phyloP scores from a whole-genome alignment of 2,888 invertebrate species.

The Asteroscopus sphinx region DNA sequence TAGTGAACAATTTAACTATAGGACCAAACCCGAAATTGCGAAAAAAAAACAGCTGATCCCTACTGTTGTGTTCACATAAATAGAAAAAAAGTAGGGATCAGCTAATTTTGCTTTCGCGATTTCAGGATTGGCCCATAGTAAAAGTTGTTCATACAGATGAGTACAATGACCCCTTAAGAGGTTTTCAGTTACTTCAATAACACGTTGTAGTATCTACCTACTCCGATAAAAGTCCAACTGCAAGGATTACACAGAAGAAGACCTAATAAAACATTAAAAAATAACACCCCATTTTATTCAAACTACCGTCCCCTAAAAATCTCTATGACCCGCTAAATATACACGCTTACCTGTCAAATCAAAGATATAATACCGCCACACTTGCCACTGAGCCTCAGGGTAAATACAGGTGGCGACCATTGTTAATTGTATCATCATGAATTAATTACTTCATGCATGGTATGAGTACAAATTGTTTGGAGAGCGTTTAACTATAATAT shows the following conservation, averaged over 20 bases:
- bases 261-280: constrained; percentile 34
- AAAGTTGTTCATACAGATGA: too few species aligned
- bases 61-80: too few species aligned
- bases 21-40: too few species aligned
- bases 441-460: constrained; percentile 9
- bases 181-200: too few species aligned
- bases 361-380: constrained; percentile 54
- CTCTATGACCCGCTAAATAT: constrained; percentile 24
- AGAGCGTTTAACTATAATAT: constrained; percentile 38
- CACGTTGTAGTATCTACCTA: too few species aligned
- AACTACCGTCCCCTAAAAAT: constrained; percentile 31
- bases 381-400: constrained; percentile 76
- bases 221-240: neutral
- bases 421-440: constrained; percentile 17
- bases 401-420: constrained; percentile 80
- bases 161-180: too few species aligned
- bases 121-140: too few species aligned
- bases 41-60: too few species aligned
- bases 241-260: constrained; percentile 15
- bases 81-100: too few species aligned
- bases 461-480: constrained; percentile 23
- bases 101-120: too few species aligned
- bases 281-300: constrained; percentile 14
- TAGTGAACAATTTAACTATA: too few species aligned
- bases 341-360: constrained; percentile 63